phyloP scores from a whole-genome alignment of 1,140 invertebrate species.

The Leptopilina clavipes region DNA sequence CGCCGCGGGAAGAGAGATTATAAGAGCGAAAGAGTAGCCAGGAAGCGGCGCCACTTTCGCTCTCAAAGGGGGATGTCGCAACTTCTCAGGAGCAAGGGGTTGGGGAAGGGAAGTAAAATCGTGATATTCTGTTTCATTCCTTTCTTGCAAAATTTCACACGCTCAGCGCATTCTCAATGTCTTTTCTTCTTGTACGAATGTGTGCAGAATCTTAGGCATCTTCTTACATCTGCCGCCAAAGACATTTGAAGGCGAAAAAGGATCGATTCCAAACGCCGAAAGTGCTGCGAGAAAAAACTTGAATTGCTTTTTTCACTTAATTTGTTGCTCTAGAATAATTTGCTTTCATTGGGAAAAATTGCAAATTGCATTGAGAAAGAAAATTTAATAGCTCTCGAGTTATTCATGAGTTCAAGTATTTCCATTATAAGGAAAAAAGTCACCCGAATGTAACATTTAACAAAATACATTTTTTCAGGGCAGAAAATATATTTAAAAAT shows the following conservation, averaged over 20 bases:
- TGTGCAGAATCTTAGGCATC: conserved; percentile 48
- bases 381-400: neutral
- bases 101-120: conserved; percentile 41
- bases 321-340: neutral
- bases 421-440: no score
- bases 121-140: conserved; percentile 39
- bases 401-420: neutral
- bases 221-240: conserved; percentile 50
- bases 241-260: conserved; percentile 30
- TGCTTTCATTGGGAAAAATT: no score
- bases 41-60: conserved; percentile 31
- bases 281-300: neutral
- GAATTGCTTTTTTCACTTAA: neutral
- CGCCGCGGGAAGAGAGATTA: conserved; percentile 36
- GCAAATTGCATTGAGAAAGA: neutral
- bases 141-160: conserved; percentile 58
- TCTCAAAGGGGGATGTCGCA: conserved; percentile 36
- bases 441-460: no score
- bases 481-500: no score
- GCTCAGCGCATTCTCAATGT: conserved; percentile 48
- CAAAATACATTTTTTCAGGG: no score
- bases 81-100: conserved; percentile 26
- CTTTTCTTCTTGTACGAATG: conserved; percentile 49
- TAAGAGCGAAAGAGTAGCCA: neutral
- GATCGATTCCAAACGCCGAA: neutral